phyloP scores from a whole-genome alignment of 2,888 invertebrate genomes.

The Gymnosoma rotundatum region DNA sequence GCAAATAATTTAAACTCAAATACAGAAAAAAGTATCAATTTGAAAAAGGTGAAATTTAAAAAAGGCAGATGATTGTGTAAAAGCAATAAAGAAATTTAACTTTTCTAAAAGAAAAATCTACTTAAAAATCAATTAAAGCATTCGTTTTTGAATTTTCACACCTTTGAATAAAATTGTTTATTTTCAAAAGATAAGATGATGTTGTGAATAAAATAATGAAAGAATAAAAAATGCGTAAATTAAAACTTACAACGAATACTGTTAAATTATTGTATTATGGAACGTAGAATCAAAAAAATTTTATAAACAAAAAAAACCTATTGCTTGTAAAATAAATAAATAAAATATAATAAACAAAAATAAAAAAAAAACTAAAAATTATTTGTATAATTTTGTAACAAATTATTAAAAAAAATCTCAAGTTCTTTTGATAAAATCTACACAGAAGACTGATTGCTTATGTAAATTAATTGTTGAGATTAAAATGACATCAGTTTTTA shows the following conservation, averaged over 20 bases:
- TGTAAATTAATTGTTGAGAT: too few species aligned
- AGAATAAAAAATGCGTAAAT: background rate
- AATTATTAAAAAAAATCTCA: too few species aligned
- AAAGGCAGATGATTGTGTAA: constrained; percentile 13
- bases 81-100: constrained; percentile 20
- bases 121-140: background rate
- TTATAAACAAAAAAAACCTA: too few species aligned
- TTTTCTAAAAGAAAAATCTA: background rate
- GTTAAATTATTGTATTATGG: background rate
- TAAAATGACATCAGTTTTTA: too few species aligned
- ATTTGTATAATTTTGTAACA: too few species aligned
- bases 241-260: background rate
- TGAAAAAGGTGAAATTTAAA: constrained; percentile 29
- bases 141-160: constrained; percentile 23
- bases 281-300: too few species aligned
- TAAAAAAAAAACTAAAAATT: too few species aligned
- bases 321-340: too few species aligned
- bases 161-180: constrained; percentile 25
- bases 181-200: background rate
- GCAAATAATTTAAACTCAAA: constrained; percentile 42
- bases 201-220: background rate
- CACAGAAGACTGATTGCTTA: too few species aligned
- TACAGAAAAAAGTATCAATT: constrained; percentile 20
- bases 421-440: too few species aligned
- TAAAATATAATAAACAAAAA: too few species aligned